Percentiles rank a stretch among this genome's conserved stretches.
Conservation (phyloP, 2,797 vertebrate species). For the Limnodromus scolopaceus region DNA sequence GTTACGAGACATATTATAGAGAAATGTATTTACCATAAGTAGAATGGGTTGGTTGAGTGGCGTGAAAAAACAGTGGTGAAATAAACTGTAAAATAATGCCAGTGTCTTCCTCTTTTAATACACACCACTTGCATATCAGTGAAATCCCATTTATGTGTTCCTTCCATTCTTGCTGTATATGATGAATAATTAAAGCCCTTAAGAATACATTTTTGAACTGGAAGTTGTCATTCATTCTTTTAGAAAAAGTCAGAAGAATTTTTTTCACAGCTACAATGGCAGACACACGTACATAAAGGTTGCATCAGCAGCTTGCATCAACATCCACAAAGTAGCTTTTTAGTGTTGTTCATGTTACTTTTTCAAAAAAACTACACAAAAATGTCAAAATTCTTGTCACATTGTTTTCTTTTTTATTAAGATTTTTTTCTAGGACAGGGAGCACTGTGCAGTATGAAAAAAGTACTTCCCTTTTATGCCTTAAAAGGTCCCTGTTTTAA, state of each 20-base stretch:
- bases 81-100: neutral
- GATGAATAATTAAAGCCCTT: neutral
- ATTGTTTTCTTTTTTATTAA: neutral
- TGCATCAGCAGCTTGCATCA: neutral
- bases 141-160: neutral
- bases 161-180: neutral
- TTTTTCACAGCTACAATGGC: neutral
- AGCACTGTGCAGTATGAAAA: neutral
- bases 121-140: too few relatives aligned
- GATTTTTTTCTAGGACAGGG: neutral
- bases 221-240: neutral
- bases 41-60: neutral
- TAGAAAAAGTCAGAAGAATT: neutral
- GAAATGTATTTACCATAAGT: neutral
- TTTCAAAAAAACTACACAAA: neutral
- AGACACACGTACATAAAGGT: neutral
- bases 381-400: neutral
- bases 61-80: neutral
- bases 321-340: neutral
- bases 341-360: neutral
- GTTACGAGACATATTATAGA: neutral
- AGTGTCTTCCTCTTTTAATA: neutral
- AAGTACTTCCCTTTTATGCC: neutral
- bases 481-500: neutral
- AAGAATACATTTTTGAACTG: neutral